Conservation (phyloP, 2,888 invertebrate species). For the Yponomeuta cagnagella region DNA sequence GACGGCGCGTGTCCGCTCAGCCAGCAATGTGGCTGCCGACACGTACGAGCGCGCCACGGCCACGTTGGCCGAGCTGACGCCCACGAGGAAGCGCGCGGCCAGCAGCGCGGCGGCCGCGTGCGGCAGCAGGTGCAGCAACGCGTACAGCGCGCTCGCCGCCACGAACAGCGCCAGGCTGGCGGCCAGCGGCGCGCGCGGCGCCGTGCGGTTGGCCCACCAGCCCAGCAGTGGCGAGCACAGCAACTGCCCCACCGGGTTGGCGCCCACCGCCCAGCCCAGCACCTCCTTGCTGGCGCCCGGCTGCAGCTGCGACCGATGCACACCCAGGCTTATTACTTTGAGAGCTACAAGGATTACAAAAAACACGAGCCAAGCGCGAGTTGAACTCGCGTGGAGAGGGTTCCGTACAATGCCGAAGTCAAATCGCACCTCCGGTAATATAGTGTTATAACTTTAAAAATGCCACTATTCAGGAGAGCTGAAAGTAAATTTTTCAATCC, state of each 20-base stretch:
- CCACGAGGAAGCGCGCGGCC: conserved; percentile 84
- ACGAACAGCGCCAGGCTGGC: conserved; percentile 83
- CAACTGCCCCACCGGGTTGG: conserved; percentile 92
- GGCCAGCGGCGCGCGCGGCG: conserved; percentile 83
- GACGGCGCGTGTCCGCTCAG: conserved; percentile 88
- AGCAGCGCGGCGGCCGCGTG: conserved; percentile 85
- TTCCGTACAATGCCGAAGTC: no score
- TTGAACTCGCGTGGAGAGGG: no score
- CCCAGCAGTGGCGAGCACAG: conserved; percentile 89
- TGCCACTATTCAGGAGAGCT: no score
- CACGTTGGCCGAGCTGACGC: conserved; percentile 89
- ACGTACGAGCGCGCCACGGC: conserved; percentile 90
- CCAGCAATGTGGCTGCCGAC: conserved; percentile 87
- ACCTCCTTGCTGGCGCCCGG: conserved; percentile 86
- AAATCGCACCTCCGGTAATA: no score
- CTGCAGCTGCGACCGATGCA: conserved; percentile 79
- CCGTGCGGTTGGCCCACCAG: conserved; percentile 87
- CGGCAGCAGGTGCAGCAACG: conserved; percentile 81
- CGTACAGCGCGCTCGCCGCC: conserved; percentile 83
- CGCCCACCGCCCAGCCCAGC: conserved; percentile 89
- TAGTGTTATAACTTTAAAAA: no score
- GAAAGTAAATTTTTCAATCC: no score
- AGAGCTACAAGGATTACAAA: background rate
- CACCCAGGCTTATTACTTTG: background rate
- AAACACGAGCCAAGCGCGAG: no score